Base-by-base conservation (phyloP, 1,140 invertebrate species). In the Zaprionus capensis region DNA sequence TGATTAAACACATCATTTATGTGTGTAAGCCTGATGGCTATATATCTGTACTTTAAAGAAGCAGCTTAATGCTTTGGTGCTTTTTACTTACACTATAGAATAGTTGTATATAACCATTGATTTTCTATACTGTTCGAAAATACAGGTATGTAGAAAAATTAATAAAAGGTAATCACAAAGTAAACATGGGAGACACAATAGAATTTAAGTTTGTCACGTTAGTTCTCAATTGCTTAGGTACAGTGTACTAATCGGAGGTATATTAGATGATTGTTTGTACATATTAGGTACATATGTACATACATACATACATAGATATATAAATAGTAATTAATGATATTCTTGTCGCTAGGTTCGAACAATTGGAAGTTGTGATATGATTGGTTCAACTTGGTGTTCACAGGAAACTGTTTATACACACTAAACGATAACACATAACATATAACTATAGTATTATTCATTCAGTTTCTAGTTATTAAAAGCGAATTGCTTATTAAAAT, bases 221-320 rank as follows among this genome's bases (percentile, higher is more conserved):
- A 68, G 53, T 70, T 76, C 15, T 70, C 76, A 70, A 59, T 64
- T 71, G 72, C 73, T 88, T 78, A 91, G 87, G 87, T 91, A 91
- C 87, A 82, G 78, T 71, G 72, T 71, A 67, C 79, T 83, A 82
- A 64, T 91, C 78, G 87, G 87, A 91, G 87, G 87, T 91, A 91
- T 91, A 83, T 72, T 73, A 86, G 80, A 78, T 88, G 82, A 88
- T 88, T 88, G 83, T 72, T 87, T 80, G 38, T 65, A 66, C 62
- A 55, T 74, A 56, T 66, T 15, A 55, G 51, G n/a, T 57, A 38
- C 22, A 70, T 66, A 53, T 11, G n/a, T 57, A 38, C 22, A 70
- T 66, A 53, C 17, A 28, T 49, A 36, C 34, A 59, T 57, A 36
- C 14, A 49, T 62, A 57, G 14, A 49, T 62, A 44, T 61, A 71